A percentile compares a stretch with the other conserved stretches of the same genome.
Conservation (phyloP, 2,113 vertebrate genomes). For the Ictidomys tridecemlineatus region DNA sequence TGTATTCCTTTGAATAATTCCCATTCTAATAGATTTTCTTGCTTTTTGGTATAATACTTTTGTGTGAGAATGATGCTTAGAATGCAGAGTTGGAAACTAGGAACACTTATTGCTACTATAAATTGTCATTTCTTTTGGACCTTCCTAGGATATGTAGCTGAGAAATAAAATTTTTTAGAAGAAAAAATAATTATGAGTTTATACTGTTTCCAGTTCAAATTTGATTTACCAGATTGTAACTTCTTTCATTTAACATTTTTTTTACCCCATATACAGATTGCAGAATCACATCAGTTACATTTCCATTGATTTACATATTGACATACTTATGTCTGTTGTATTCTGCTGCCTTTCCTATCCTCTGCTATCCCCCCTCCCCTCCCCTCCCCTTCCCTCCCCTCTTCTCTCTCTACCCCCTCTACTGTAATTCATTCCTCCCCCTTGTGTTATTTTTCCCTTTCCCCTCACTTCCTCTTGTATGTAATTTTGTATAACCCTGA, state of each 20-base stretch:
- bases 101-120: background rate
- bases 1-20: constrained; percentile 1
- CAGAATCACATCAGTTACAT: too few species aligned
- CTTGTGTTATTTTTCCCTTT: too few species aligned
- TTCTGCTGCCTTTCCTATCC: too few species aligned
- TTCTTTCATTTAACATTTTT: constrained; percentile 9
- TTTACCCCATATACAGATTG: too few species aligned
- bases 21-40: constrained; percentile 25
- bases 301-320: too few species aligned
- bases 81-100: background rate
- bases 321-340: too few species aligned
- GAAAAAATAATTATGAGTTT: background rate
- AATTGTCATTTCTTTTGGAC: constrained; percentile 12
- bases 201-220: constrained; percentile 9
- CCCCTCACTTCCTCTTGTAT: too few species aligned
- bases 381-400: too few species aligned
- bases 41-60: background rate
- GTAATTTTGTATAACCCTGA: too few species aligned
- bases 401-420: too few species aligned
- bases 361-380: too few species aligned
- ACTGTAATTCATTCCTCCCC: too few species aligned
- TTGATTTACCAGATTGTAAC: constrained; percentile 27
- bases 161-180: background rate
- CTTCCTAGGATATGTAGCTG: background rate
- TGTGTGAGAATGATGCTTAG: background rate